Conservation (phyloP, 2,797 vertebrate genomes). For the Calcarius lapponicus region DNA sequence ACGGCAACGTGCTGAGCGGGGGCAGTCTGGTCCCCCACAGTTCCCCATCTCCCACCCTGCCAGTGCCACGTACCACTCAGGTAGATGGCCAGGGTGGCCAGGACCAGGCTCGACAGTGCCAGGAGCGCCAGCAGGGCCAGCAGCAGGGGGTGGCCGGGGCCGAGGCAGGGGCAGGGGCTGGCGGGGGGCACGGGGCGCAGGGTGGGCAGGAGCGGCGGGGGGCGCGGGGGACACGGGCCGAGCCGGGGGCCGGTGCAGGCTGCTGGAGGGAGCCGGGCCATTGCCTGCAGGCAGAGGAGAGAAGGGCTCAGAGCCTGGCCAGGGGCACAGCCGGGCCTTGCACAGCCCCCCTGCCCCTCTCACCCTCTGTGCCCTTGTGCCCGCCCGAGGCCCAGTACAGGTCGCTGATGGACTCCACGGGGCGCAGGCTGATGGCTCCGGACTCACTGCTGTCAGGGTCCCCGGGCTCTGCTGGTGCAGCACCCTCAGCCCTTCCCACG, state of each 20-base stretch:
- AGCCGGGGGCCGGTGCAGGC: background rate
- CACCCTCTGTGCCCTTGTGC: slow-evolving; percentile 23
- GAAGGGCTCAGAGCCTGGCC: background rate
- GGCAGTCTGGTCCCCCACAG: fast-evolving
- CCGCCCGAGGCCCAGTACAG: slow-evolving; percentile 78
- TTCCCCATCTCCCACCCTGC: background rate
- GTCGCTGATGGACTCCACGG: slow-evolving; percentile 93
- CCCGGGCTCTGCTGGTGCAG: slow-evolving; percentile 70
- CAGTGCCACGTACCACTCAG: slow-evolving; percentile 68
- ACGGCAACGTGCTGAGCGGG: fast-evolving
- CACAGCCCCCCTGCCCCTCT: background rate
- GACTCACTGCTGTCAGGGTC: slow-evolving; percentile 79
- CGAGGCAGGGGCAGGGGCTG: slow-evolving; percentile 75
- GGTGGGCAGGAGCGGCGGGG: background rate
- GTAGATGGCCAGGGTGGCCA: slow-evolving; percentile 76
- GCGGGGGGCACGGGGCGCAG: slow-evolving; percentile 38
- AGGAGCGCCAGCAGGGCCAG: slow-evolving; percentile 78
- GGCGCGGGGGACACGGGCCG: fast-evolving
- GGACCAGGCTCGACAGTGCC: slow-evolving; percentile 80
- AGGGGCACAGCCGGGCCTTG: fast-evolving
- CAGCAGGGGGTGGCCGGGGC: slow-evolving; percentile 73
- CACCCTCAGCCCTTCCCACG: slow-evolving; percentile 65
- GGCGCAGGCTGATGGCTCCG: slow-evolving; percentile 86
- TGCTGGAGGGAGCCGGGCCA: background rate
- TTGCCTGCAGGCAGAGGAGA: slow-evolving; percentile 29